Conservation (phyloP, 2,888 invertebrate genomes). For the Hedya salicella region DNA sequence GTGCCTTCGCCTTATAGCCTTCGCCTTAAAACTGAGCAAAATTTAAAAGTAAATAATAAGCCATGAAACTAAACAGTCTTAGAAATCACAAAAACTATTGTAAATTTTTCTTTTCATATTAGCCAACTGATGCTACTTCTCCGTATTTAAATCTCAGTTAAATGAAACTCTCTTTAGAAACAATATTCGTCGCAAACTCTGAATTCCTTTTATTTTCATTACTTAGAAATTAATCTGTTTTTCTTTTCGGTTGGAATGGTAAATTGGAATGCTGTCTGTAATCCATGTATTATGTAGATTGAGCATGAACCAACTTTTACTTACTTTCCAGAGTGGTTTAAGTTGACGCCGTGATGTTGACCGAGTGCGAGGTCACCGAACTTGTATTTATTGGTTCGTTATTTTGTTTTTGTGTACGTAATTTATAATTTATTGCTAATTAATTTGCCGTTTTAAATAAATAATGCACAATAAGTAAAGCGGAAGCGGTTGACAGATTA, state of each 20-base stretch:
- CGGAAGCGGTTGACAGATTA: no score
- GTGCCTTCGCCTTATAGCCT: no score
- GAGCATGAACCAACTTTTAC: slow-evolving; percentile 20
- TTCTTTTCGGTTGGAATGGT: slow-evolving; percentile 22
- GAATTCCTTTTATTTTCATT: slow-evolving; percentile 26
- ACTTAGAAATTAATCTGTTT: slow-evolving; percentile 21
- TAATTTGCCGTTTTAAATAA: neutral
- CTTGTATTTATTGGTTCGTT: neutral
- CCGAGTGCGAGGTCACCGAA: slow-evolving; percentile 13
- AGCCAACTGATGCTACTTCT: neutral
- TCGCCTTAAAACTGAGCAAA: no score
- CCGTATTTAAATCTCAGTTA: slow-evolving; percentile 10
- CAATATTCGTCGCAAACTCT: slow-evolving; percentile 11
- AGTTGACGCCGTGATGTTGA: slow-evolving; percentile 12
- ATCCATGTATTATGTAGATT: slow-evolving; percentile 32
- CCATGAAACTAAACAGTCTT: no score
- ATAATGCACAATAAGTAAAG: no score
- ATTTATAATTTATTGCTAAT: neutral
- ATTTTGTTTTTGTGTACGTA: neutral
- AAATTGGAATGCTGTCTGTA: slow-evolving; percentile 16
- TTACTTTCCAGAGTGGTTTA: slow-evolving; percentile 23
- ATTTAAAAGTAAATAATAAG: no score
- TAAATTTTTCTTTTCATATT: neutral
- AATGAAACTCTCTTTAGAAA: neutral
- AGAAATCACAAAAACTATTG: neutral